Evolutionary conservation across 1,140 invertebrate species (phyloP).

Genomic region (Drosophila azteca): DNA sequence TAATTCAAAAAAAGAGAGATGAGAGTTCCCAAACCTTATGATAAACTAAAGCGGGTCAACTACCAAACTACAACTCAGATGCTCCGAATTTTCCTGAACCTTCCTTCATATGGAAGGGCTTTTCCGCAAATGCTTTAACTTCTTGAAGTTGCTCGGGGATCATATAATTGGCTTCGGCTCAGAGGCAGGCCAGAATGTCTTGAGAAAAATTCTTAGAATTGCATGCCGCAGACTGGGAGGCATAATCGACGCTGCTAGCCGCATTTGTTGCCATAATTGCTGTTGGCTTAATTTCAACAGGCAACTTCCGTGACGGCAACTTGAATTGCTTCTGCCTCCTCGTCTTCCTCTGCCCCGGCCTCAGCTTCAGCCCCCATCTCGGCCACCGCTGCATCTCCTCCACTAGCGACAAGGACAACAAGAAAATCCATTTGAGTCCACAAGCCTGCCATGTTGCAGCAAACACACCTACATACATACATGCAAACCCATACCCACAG

Average conservation of each 20-base stretch:
- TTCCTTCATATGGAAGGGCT: too few species aligned
- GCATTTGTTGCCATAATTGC: conserved; percentile 78
- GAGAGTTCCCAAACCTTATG: too few species aligned
- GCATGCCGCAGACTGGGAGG: conserved; percentile 23
- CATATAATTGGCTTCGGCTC: conserved; percentile 34
- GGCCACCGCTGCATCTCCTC: conserved; percentile 27
- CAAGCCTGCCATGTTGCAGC: conserved; percentile 55
- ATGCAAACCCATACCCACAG: neutral
- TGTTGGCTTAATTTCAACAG: conserved; percentile 79
- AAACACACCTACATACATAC: conserved; percentile 9
- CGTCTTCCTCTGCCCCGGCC: conserved; percentile 8
- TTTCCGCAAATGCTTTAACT: conserved; percentile 7
- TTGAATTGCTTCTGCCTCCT: conserved; percentile 51
- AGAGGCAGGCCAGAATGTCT: conserved; percentile 36
- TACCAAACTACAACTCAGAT: too few species aligned
- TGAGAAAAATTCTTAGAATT: conserved; percentile 62
- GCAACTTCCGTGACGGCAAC: conserved; percentile 76
- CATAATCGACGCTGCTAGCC: conserved; percentile 74
- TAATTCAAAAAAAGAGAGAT: too few species aligned
- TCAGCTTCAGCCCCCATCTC: conserved; percentile 1
- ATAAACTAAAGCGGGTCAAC: too few species aligned
- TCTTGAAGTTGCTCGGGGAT: conserved; percentile 14
- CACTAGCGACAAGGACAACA: conserved; percentile 61
- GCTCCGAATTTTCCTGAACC: too few species aligned
- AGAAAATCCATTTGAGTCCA: conserved; percentile 71